A percentile compares a stretch with the other conserved stretches of the same genome.
phyloP scores from a whole-genome alignment of 2,888 invertebrate genomes.

The Trypoxylon attenuatum region DNA sequence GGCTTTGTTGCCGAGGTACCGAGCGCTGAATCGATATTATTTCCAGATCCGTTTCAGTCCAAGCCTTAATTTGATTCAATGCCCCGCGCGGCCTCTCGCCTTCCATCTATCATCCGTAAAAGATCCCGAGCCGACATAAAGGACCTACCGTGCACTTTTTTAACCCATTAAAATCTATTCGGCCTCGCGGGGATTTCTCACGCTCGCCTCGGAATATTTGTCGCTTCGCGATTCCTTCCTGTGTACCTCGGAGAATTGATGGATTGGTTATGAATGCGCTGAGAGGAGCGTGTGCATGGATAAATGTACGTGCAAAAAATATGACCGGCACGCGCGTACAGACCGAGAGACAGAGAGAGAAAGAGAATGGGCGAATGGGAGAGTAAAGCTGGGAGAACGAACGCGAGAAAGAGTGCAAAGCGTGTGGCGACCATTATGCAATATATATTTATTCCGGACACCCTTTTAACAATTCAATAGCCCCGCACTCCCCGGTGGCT shows the following conservation, averaged over 20 bases:
- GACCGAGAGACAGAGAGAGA: too few relatives aligned
- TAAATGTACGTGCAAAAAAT: not conserved
- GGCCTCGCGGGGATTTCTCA: constrained; percentile 51
- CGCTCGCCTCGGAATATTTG: constrained; percentile 24
- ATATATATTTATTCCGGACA: constrained; percentile 8
- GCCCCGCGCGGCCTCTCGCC: constrained; percentile 8
- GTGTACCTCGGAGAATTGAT: constrained; percentile 49
- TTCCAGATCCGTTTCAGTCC: constrained; percentile 32
- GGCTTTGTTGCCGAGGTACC: constrained; percentile 7
- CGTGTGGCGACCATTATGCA: constrained; percentile 16
- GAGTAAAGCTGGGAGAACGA: too few relatives aligned
- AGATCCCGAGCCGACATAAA: not conserved
- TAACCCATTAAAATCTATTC: not conserved
- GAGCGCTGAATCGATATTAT: constrained; percentile 41
- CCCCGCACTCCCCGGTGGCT: constrained; percentile 37
- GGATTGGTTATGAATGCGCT: constrained; percentile 48
- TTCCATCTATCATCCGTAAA: constrained; percentile 39
- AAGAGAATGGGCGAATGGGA: too few relatives aligned
- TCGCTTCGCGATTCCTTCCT: constrained; percentile 12
- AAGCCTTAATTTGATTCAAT: constrained; percentile 44
- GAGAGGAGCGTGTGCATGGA: not conserved
- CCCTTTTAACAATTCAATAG: constrained; percentile 21
- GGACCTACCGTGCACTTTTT: not conserved
- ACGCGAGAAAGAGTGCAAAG: too few relatives aligned
- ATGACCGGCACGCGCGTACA: constrained; percentile 11